These are phyloP conservation scores for Drosophila nr. perissopoda DNA, from an alignment of 2,888 invertebrate genomes.

Conservation along the genomic window DNA sequence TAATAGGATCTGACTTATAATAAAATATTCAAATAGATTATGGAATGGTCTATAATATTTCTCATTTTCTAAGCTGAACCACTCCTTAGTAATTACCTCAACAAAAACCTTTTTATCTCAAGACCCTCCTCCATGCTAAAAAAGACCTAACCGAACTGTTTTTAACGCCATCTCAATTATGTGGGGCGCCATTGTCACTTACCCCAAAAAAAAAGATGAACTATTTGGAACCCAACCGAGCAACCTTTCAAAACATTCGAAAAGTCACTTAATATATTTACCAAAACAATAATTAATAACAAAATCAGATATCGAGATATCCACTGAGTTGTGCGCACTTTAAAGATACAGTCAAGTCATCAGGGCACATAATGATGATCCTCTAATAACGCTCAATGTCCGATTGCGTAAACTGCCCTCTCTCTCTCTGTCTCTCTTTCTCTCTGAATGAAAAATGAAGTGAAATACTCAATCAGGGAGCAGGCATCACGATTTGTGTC, in stretches of 20 bases:
- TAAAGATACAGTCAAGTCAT: slow-evolving; percentile 52
- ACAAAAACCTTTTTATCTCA: neutral
- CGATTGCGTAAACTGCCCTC: slow-evolving; percentile 55
- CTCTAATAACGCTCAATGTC: slow-evolving; percentile 43
- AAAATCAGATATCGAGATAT: slow-evolving; percentile 50
- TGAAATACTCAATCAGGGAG: slow-evolving; percentile 52
- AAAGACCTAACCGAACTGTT: neutral
- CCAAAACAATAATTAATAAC: slow-evolving; percentile 69
- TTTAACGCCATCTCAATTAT: neutral
- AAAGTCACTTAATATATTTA: slow-evolving; percentile 47
- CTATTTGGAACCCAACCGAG: slow-evolving; percentile 50
- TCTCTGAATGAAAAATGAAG: slow-evolving; percentile 67
- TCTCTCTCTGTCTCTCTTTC: rapidly evolving
- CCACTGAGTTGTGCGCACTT: slow-evolving; percentile 23
- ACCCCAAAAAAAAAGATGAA: neutral
- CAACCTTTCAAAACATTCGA: slow-evolving; percentile 45
- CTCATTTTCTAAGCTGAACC: neutral
- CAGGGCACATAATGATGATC: slow-evolving; percentile 65
- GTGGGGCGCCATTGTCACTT: slow-evolving; percentile 38
- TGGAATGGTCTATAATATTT: neutral
- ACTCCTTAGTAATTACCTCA: neutral
- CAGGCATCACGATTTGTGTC: slow-evolving; percentile 51
- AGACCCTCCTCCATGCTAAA: neutral
- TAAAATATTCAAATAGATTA: neutral
- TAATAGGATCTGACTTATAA: neutral